These are phyloP conservation scores for Distichodus sexfasciatus DNA, from an alignment of 2,797 vertebrate species.

Conservation along the genomic window DNA sequence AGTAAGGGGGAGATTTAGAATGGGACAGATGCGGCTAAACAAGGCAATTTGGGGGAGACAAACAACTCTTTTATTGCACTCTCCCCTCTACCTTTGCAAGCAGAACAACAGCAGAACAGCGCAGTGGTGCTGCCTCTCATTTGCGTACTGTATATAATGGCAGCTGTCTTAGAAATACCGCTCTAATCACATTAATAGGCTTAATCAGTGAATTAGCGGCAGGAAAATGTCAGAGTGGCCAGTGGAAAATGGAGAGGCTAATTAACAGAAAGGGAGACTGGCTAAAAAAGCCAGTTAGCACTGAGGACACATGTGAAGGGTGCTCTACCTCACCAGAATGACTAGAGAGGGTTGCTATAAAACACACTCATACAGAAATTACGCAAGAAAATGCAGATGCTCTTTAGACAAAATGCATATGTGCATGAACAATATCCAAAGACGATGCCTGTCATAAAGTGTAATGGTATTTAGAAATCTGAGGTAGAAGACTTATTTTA, in stretches of 20 bases:
- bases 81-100: conserved; percentile 15
- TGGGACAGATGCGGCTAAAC: conserved; percentile 11
- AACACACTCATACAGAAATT: conserved; percentile 37
- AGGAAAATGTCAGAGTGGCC: conserved; percentile 80
- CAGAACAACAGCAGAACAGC: conserved; percentile 27
- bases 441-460: conserved; percentile 1
- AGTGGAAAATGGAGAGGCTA: conserved; percentile 74
- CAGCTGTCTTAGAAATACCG: conserved; percentile 75
- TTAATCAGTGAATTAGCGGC: conserved; percentile 86
- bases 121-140: conserved; percentile 27
- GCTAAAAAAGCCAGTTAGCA: conserved; percentile 32
- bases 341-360: conserved; percentile 35
- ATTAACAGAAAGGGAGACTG: conserved; percentile 74
- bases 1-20: not conserved
- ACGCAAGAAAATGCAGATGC: conserved; percentile 26
- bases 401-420: conserved; percentile 40
- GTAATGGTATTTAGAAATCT: conserved; percentile 24
- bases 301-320: conserved; percentile 39
- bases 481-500: no score
- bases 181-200: conserved; percentile 86
- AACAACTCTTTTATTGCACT: conserved; percentile 19
- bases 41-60: conserved; percentile 28
- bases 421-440: conserved; percentile 33
- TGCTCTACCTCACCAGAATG: conserved; percentile 32
- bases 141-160: conserved; percentile 62